phyloP scores from a whole-genome alignment of 2,888 invertebrate species.

The Heteromyza rotundicornis region DNA sequence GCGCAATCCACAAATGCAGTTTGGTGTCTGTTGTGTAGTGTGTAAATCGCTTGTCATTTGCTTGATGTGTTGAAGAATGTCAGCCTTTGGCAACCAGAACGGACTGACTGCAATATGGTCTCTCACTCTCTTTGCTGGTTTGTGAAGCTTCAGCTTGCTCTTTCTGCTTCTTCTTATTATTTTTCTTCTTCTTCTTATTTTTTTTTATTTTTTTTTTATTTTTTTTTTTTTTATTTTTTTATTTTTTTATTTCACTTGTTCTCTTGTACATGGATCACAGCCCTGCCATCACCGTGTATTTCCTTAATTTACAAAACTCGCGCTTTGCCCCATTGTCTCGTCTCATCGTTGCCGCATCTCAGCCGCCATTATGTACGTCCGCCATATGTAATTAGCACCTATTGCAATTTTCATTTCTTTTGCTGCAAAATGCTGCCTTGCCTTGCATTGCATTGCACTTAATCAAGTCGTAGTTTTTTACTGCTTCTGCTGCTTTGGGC shows the following conservation, averaged over 20 bases:
- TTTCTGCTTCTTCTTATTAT: too few relatives aligned
- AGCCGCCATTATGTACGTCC: not conserved
- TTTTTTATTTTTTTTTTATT: not conserved
- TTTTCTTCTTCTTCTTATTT: not conserved
- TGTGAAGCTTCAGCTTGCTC: not conserved
- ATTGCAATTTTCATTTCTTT: not conserved
- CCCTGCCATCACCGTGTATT: not conserved
- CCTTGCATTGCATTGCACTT: not conserved
- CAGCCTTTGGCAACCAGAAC: not conserved
- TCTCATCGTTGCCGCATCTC: not conserved
- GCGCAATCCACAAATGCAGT: not conserved
- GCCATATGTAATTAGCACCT: constrained; percentile 6
- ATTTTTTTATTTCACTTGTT: not conserved
- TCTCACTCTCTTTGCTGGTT: not conserved
- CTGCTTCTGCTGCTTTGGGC: constrained; percentile 13
- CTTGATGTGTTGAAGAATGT: constrained; percentile 1
- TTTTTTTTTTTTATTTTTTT: not conserved
- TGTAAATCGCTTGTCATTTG: constrained; percentile 7
- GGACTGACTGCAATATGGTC: not conserved
- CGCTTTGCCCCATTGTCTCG: not conserved
- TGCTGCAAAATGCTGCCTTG: not conserved
- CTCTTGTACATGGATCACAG: not conserved
- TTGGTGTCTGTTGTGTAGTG: not conserved
- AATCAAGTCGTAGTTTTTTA: not conserved
- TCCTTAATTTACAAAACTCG: constrained; percentile 3